A percentile compares a stretch with the other conserved stretches of the same genome.
phyloP scores from a whole-genome alignment of 2,113 vertebrate species.

The Cephalopterus ornatus region DNA sequence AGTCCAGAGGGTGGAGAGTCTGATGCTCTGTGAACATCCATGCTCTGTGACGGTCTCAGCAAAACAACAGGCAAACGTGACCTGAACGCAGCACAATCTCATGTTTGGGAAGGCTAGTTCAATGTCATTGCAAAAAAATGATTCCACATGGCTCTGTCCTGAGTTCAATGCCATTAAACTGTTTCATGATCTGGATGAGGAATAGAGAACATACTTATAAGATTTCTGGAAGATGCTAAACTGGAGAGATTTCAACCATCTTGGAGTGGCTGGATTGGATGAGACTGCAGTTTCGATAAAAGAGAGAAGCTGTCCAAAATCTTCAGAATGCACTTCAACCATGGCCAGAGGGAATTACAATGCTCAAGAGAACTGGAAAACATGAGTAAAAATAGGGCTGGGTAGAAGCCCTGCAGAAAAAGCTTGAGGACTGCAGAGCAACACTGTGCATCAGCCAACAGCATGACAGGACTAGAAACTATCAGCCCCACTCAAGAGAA shows the following conservation, averaged over 20 bases:
- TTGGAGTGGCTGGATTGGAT: not conserved
- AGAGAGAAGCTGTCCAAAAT: slow-evolving; percentile 3
- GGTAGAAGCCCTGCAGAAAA: not conserved
- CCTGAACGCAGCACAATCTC: not conserved
- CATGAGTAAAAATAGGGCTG: not conserved
- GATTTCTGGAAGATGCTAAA: slow-evolving; percentile 15
- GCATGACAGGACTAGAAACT: not conserved
- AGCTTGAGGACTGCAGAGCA: not conserved
- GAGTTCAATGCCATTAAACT: not conserved
- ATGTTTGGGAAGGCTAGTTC: not conserved
- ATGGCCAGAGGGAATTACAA: not conserved
- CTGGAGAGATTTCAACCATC: slow-evolving; percentile 12
- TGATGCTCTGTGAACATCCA: not conserved
- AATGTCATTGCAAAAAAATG: not conserved
- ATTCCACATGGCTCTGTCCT: not conserved
- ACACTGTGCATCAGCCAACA: not conserved
- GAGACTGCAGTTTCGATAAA: slow-evolving; percentile 1
- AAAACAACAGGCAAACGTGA: not conserved
- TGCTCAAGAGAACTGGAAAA: not conserved
- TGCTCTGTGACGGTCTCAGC: not conserved
- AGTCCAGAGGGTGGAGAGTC: not conserved
- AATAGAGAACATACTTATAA: not conserved
- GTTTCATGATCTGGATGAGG: slow-evolving; percentile 11
- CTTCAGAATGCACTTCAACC: not conserved
- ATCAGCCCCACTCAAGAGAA: not conserved